phyloP scores from a whole-genome alignment of 2,797 vertebrate genomes.

The Otolemur crassicaudatus region DNA sequence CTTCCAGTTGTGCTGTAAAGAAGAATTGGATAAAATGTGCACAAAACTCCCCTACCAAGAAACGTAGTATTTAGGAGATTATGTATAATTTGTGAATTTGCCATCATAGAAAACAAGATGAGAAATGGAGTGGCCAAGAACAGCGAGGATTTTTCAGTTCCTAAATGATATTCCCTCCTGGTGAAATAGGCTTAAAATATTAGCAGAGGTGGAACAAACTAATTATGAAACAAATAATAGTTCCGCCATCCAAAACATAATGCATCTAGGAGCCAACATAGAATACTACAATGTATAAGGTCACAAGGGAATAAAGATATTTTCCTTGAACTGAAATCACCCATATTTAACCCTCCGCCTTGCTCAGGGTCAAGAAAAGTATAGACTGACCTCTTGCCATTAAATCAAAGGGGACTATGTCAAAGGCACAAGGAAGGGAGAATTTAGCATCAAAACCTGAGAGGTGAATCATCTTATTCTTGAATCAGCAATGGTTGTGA shows the following conservation, averaged over 20 bases:
- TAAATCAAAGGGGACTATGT: not conserved
- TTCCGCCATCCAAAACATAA: slow-evolving; percentile 10
- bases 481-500: not conserved
- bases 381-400: not conserved
- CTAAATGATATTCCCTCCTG: not conserved
- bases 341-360: not conserved
- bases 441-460: not conserved
- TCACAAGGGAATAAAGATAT: slow-evolving; percentile 17
- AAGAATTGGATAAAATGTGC: slow-evolving; percentile 24
- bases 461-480: not conserved
- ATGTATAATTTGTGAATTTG: slow-evolving; percentile 43
- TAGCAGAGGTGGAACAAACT: not conserved
- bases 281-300: not conserved
- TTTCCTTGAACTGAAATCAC: not conserved
- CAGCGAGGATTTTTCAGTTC: not conserved
- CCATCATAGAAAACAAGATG: not conserved
- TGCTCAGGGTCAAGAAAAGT: not conserved
- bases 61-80: slow-evolving; percentile 44
- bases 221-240: slow-evolving; percentile 20
- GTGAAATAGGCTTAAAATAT: slow-evolving; percentile 5
- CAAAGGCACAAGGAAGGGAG: not conserved
- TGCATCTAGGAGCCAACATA: not conserved
- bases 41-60: slow-evolving; percentile 44
- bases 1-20: slow-evolving; percentile 39
- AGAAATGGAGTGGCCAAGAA: not conserved